phyloP scores from a whole-genome alignment of 2,888 invertebrate species.

The Drosophila histrio region DNA sequence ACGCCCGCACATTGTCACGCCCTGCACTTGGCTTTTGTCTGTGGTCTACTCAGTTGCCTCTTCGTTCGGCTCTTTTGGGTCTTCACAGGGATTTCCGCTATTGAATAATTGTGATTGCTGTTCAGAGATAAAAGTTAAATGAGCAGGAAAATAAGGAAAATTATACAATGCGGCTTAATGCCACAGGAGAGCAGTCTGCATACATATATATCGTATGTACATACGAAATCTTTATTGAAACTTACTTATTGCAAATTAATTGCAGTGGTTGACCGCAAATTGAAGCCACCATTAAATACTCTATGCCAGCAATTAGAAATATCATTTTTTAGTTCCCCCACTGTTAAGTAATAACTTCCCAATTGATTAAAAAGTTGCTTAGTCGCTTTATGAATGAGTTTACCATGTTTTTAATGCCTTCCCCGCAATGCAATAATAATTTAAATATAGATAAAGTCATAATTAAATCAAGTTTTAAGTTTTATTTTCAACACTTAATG shows the following conservation, averaged over 20 bases:
- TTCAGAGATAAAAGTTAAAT: slow-evolving; percentile 80
- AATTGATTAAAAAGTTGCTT: not conserved
- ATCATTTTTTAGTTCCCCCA: not conserved
- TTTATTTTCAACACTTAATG: too few species aligned
- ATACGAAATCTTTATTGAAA: slow-evolving; percentile 5
- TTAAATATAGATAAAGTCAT: too few species aligned
- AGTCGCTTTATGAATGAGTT: too few species aligned
- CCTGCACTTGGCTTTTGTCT: slow-evolving; percentile 22
- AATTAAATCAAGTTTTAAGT: too few species aligned
- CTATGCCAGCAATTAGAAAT: not conserved
- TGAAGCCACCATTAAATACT: slow-evolving; percentile 1
- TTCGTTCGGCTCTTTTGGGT: slow-evolving; percentile 10
- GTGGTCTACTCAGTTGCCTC: too few species aligned
- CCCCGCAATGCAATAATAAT: too few species aligned
- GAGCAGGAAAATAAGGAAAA: slow-evolving; percentile 81
- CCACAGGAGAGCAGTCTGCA: slow-evolving; percentile 21
- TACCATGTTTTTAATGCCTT: too few species aligned
- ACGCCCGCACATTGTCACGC: slow-evolving; percentile 54
- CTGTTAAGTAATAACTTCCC: not conserved
- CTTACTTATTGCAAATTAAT: slow-evolving; percentile 8
- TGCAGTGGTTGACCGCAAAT: slow-evolving; percentile 6
- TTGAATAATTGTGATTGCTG: slow-evolving; percentile 81
- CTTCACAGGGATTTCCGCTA: slow-evolving; percentile 68
- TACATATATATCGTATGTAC: not conserved
- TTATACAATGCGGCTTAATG: slow-evolving; percentile 52